phyloP scores from a whole-genome alignment of 2,797 vertebrate species.

The Melopsittacus undulatus region DNA sequence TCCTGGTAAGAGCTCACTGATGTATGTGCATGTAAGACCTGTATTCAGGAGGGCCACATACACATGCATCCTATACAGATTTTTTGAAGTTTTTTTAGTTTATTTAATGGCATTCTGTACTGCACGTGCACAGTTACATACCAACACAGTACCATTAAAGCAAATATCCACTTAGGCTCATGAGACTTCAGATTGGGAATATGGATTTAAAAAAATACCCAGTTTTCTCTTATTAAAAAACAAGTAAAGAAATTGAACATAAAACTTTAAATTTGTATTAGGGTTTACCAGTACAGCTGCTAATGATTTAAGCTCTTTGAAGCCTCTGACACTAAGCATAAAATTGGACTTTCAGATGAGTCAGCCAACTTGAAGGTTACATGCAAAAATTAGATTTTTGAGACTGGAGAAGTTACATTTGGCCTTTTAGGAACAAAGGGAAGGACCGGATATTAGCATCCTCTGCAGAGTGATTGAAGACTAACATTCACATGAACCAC shows the following conservation, averaged over 20 bases:
- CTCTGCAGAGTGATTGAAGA: not conserved
- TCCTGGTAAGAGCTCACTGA: not conserved
- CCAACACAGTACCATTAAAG: not conserved
- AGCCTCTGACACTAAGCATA: not conserved
- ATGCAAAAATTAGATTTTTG: not conserved
- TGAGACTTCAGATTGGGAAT: not conserved
- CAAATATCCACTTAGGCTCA: not conserved
- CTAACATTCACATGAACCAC: not conserved
- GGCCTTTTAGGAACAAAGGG: not conserved
- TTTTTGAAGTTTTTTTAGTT: not conserved
- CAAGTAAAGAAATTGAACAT: not conserved
- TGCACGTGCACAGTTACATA: not conserved
- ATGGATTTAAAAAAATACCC: not conserved
- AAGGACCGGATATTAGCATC: constrained; percentile 37
- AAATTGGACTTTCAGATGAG: constrained; percentile 29
- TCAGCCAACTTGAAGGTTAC: not conserved
- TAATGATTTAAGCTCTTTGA: not conserved
- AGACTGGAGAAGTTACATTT: not conserved
- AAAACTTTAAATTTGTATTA: not conserved
- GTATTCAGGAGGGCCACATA: not conserved
- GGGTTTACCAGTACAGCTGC: constrained; percentile 17
- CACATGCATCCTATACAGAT: fast-evolving
- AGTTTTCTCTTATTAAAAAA: not conserved
- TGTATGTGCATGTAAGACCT: not conserved
- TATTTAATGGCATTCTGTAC: not conserved